These are phyloP conservation scores for Luffia ferchaultella DNA, from an alignment of 2,888 invertebrate genomes.

Conservation along the genomic window DNA sequence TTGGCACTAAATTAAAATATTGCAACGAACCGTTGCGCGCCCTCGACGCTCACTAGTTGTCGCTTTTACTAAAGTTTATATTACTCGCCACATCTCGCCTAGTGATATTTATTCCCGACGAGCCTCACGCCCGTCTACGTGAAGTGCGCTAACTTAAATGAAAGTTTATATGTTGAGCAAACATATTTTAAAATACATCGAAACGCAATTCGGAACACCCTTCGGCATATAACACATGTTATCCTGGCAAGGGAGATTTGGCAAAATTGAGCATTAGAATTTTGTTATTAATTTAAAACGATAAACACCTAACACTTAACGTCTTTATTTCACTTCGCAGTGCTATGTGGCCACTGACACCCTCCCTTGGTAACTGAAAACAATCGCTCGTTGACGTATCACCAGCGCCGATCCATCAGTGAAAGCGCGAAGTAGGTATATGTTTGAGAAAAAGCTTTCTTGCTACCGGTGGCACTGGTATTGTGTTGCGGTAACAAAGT, in stretches of 20 bases:
- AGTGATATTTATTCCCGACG: neutral
- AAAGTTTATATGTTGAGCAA: slow-evolving; percentile 27
- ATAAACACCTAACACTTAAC: neutral
- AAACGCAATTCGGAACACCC: neutral
- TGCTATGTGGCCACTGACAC: slow-evolving; percentile 46
- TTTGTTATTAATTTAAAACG: neutral
- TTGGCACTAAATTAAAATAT: slow-evolving; percentile 67
- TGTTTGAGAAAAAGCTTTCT: neutral
- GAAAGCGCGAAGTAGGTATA: too few species aligned
- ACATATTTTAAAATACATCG: slow-evolving; percentile 13
- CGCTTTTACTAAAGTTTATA: neutral
- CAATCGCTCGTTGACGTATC: slow-evolving; percentile 14
- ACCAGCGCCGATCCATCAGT: neutral
- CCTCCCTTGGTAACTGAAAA: slow-evolving; percentile 59
- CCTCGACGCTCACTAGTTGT: neutral
- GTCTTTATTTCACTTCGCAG: slow-evolving; percentile 34
- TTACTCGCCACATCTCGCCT: neutral
- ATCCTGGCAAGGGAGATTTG: slow-evolving; percentile 62
- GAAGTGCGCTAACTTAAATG: neutral
- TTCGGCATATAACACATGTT: slow-evolving; percentile 39
- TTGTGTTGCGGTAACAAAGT: neutral
- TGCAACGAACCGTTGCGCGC: slow-evolving; percentile 28
- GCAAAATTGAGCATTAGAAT: slow-evolving; percentile 63
- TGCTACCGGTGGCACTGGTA: neutral
- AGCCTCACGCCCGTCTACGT: neutral